Evolutionary conservation across 1,140 invertebrate species (phyloP).

Genomic region (Zaprionus tsacasi): DNA sequence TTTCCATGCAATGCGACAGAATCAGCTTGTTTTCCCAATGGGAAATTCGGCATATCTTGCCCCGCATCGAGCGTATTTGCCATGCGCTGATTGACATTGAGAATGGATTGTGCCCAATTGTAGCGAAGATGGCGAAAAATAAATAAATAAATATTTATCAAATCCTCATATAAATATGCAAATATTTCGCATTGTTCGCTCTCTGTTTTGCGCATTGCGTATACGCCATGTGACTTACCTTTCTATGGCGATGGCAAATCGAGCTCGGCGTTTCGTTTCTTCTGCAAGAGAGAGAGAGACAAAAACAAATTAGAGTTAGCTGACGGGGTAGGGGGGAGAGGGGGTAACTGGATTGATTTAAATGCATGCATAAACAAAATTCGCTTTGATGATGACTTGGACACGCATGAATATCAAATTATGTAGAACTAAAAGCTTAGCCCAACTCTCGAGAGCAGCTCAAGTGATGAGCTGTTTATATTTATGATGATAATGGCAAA

Average conservation of each 20-base stretch:
- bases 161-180: slow-evolving; percentile 66
- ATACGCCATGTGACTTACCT: slow-evolving; percentile 38
- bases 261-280: background rate
- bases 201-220: slow-evolving; percentile 21
- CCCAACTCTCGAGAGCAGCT: slow-evolving; percentile 38
- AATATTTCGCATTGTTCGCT: slow-evolving; percentile 51
- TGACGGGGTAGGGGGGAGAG: background rate
- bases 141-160: slow-evolving; percentile 52
- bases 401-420: slow-evolving; percentile 77
- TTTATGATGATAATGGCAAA: slow-evolving; percentile 61
- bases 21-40: background rate
- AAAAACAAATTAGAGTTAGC: slow-evolving; percentile 33
- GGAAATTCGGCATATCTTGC: background rate
- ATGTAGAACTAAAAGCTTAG: slow-evolving; percentile 72
- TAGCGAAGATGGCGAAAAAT: slow-evolving; percentile 9
- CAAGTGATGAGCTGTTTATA: slow-evolving; percentile 67
- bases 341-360: slow-evolving; percentile 39
- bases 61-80: slow-evolving; percentile 21
- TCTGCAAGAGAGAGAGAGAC: slow-evolving; percentile 45
- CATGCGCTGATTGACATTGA: slow-evolving; percentile 68
- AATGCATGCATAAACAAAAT: slow-evolving; percentile 64
- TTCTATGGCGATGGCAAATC: slow-evolving; percentile 6
- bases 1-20: background rate
- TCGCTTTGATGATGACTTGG: slow-evolving; percentile 61
- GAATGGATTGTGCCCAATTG: slow-evolving; percentile 43